Conservation (phyloP, 35 echinoderm and acorn worm genomes). For the Lytechinus pictus region DNA sequence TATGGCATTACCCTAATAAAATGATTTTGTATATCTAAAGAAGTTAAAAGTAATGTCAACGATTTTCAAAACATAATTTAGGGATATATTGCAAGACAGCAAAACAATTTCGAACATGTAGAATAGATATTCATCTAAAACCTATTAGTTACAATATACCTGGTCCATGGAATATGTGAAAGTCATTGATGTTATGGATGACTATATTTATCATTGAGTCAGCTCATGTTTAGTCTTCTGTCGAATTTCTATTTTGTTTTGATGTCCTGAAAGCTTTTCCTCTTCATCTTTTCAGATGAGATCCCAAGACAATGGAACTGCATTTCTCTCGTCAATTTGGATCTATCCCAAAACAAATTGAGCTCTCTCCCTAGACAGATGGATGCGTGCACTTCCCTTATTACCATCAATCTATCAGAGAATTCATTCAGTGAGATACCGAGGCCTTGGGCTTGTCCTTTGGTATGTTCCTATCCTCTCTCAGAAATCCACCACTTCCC, state of each 20-base stretch:
- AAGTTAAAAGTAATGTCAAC: too few species aligned
- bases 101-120: not conserved
- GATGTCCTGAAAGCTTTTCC: not conserved
- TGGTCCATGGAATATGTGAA: not conserved
- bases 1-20: too few species aligned
- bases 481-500: not conserved
- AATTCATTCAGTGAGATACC: slow-evolving; percentile 47
- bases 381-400: slow-evolving; percentile 31
- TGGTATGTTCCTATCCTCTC: slow-evolving; percentile 46
- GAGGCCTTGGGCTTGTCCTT: slow-evolving; percentile 53
- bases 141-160: too few species aligned
- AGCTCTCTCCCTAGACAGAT: slow-evolving; percentile 32
- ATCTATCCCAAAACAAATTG: slow-evolving; percentile 54
- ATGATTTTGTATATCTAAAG: too few species aligned
- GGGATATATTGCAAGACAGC: too few species aligned
- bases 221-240: too few species aligned
- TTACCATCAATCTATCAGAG: slow-evolving; percentile 32
- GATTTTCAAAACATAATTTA: too few species aligned
- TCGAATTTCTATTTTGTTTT: not conserved
- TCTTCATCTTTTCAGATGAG: not conserved
- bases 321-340: slow-evolving; percentile 32
- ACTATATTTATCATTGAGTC: not conserved
- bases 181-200: not conserved
- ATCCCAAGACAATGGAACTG: slow-evolving; percentile 18
- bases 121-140: not conserved